Evolutionary conservation across 2,797 vertebrate species (phyloP), one percentile per base, ranked within the genome.

Genomic region (Fratercula arctica): DNA sequence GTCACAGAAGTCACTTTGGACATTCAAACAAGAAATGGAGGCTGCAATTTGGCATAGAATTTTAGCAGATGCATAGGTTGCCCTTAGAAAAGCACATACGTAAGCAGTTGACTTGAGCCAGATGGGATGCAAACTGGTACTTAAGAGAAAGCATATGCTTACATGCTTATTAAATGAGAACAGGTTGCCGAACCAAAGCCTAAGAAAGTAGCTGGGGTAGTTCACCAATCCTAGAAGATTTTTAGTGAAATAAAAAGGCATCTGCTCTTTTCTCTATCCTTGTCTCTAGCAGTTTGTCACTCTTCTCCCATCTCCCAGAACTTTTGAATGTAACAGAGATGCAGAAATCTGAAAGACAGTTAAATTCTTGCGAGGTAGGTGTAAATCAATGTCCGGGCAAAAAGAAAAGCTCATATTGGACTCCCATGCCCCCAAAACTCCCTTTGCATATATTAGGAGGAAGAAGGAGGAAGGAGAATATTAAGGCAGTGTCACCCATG

Each of bases 1-100:
- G 54, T 60, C 51, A 60, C 59, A 85, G 88, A n/a, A 69, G 31
- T 75, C 11, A 74, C 35, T 51, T 79, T 89, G 89, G 35, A 29
- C 61, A 31, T 51, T 87, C 81, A 77, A 87, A 66, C 5, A 21
- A 57, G 68, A 13, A 75, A 20, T 0, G 5, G 66, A 85, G 93
- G 74, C 59, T 63, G 67, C 2, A 66, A 70, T 74, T 93, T 83
- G 94, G 92, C 93, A 76, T 93, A 75, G 75, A 26, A 48, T 85
- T 75, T 48, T 9, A 89, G 94, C 94, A 96, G 96, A 85, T 81
- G 86, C 87, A 75, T 61, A 89, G 75, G 89, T 25, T 93, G 88
- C 94, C 84, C 93, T 63, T 45, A 35, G 64, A 83, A 89, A 89
- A 91, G 82, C 76, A 53, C 57, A 75, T 76, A 87, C 13, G 1